These are phyloP conservation scores for Trissolcus basalis DNA, from an alignment of 1,140 invertebrate genomes.

Conservation along the genomic window DNA sequence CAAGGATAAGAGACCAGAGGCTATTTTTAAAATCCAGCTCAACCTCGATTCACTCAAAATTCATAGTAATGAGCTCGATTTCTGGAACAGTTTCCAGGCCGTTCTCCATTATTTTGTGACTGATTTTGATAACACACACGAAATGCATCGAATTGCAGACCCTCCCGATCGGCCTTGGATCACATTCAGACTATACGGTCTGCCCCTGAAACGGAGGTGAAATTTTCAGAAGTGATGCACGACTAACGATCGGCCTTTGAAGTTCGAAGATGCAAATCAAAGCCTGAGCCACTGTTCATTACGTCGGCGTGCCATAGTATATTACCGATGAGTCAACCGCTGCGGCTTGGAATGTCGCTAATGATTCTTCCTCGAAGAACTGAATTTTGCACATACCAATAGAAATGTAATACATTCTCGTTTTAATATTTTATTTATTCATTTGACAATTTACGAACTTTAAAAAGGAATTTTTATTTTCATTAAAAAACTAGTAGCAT, in stretches of 20 bases:
- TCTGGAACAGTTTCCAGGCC: constrained; percentile 18
- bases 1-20: constrained; percentile 35
- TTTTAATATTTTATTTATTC: too few species aligned
- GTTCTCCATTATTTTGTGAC: neutral
- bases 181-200: constrained; percentile 8
- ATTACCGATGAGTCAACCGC: constrained; percentile 63
- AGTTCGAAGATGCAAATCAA: constrained; percentile 62
- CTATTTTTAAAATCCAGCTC: constrained; percentile 34
- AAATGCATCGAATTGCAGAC: constrained; percentile 33
- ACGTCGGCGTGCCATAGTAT: constrained; percentile 52
- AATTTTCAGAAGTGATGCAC: constrained; percentile 33
- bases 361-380: constrained; percentile 27
- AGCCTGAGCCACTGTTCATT: constrained; percentile 53
- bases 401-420: too few species aligned
- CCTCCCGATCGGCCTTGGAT: constrained; percentile 15
- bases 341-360: constrained; percentile 66
- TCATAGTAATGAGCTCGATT: constrained; percentile 37
- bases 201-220: constrained; percentile 34
- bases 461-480: too few species aligned
- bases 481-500: too few species aligned
- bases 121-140: constrained; percentile 36
- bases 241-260: constrained; percentile 43
- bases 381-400: neutral
- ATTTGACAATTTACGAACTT: too few species aligned
- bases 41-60: constrained; percentile 40